Conservation (phyloP, 1,140 invertebrate species). For the Planococcus citri region DNA sequence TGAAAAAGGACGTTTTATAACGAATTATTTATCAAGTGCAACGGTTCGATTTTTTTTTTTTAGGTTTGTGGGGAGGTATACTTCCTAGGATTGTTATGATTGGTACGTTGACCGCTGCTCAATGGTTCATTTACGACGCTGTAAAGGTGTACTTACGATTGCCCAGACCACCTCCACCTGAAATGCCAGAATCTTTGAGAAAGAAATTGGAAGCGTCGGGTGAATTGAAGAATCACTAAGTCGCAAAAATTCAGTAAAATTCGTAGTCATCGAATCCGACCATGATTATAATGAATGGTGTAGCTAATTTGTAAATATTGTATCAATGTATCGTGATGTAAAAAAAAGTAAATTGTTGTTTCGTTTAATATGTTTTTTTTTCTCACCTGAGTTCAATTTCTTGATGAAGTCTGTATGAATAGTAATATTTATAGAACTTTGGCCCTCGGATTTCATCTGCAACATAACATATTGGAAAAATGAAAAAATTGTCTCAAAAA, state of each 20-base stretch:
- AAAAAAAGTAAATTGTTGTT: too few species aligned
- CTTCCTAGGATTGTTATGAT: slow-evolving; percentile 98
- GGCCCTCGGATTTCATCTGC: too few species aligned
- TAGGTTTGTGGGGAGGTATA: slow-evolving; percentile 90
- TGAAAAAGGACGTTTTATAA: background rate
- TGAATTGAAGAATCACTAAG: background rate
- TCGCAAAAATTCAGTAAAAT: background rate
- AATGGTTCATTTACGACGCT: slow-evolving; percentile 99
- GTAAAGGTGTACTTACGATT: slow-evolving; percentile 82
- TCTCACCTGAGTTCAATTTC: too few species aligned
- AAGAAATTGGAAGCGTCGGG: slow-evolving; percentile 45
- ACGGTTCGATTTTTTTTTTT: slow-evolving; percentile 31
- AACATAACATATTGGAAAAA: too few species aligned
- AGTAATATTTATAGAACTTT: too few species aligned
- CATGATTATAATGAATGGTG: background rate
- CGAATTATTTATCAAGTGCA: background rate
- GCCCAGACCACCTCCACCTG: slow-evolving; percentile 93
- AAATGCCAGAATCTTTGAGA: slow-evolving; percentile 93
- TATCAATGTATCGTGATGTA: too few species aligned
- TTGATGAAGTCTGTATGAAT: too few species aligned
- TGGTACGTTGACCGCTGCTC: slow-evolving; percentile 93
- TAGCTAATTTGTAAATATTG: too few species aligned
- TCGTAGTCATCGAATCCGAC: background rate
- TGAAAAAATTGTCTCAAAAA: too few species aligned
- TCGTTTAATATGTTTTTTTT: too few species aligned